phyloP scores from a whole-genome alignment of 2,113 vertebrate species.

The Xyrauchen texanus region DNA sequence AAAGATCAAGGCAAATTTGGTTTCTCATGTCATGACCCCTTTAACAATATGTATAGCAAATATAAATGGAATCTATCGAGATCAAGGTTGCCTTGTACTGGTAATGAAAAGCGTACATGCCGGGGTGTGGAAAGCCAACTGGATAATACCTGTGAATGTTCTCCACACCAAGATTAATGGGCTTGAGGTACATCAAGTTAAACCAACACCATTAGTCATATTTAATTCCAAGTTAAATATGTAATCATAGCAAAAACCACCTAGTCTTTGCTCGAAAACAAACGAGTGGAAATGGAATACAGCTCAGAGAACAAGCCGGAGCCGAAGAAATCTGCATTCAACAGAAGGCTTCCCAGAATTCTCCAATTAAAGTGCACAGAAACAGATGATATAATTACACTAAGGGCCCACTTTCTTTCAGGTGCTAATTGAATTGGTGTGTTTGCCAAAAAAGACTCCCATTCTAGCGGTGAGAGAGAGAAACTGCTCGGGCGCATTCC shows the following conservation, averaged over 20 bases:
- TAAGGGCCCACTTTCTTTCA: constrained; percentile 53
- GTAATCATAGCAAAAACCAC: constrained; percentile 27
- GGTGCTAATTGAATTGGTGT: constrained; percentile 60
- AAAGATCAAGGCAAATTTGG: too few relatives aligned
- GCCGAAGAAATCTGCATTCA: constrained; percentile 36
- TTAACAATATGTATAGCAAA: too few relatives aligned
- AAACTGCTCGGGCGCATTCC: constrained; percentile 39
- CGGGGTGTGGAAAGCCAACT: constrained; percentile 4
- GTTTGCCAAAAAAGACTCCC: constrained; percentile 34
- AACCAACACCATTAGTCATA: constrained; percentile 16
- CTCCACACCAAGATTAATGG: constrained; percentile 34
- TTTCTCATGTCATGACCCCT: too few relatives aligned
- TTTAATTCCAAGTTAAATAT: constrained; percentile 32
- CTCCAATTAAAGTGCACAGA: constrained; percentile 46
- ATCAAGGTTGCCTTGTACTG: too few relatives aligned
- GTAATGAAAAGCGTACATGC: not conserved
- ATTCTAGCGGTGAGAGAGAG: constrained; percentile 24
- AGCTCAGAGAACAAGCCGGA: constrained; percentile 6
- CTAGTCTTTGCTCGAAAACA: constrained; percentile 16
- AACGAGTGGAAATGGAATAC: constrained; percentile 41
- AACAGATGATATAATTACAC: constrained; percentile 57
- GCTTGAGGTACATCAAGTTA: constrained; percentile 14
- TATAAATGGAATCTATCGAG: too few relatives aligned
- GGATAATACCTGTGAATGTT: constrained; percentile 26
- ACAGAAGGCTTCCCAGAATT: constrained; percentile 42